Evolutionary conservation across 2,888 invertebrate species (phyloP), one percentile per base, ranked within the genome.

Genomic region (Biston stratarius): DNA sequence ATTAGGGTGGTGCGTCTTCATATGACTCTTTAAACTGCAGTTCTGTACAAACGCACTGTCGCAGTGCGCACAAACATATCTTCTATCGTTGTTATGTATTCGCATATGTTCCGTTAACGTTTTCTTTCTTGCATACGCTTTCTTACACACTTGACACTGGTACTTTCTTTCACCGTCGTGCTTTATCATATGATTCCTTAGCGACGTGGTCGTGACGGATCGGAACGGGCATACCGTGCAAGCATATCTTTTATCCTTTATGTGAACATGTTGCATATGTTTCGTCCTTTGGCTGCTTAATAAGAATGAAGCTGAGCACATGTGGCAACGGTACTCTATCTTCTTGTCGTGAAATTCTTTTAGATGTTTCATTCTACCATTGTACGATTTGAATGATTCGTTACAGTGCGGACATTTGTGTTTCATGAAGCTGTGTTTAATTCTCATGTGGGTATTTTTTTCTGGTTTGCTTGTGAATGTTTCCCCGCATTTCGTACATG

Each of bases 51-150:
- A 93, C 0, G 89, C 85, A 63, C 85, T 87, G 70, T 84, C 85
- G 70, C 93, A 93, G 71, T 78, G 83, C 15, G 86, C 83, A 73
- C 95, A 95, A 0, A 87, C 87, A 53, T 94, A 95, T 67, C 90
- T 76, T 47, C 86, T 90, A 72, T 93, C 92, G 64, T 92, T 91
- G 65, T 87, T 89, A 70, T 92, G 92, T 67, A 91, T 91, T 0
- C 89, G 81, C 88, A 90, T 87, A 61, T 92, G 92, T 66, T 91
- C 90, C 36, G 80, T 85, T 9, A 92, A 74, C 0, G 92, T 90
- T 66, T 87, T 87, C 5, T 77, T 71, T 36, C 92, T 80, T 0
- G 88, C 85, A 56, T 90, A 93, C 0, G 66, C 64, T 49, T 74
- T 74, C 45, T 67, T 64, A 56, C 74, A 74, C 0, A 74, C 70